Evolutionary conservation across 2,113 vertebrate genomes (phyloP).

Genomic region (Polypterus bichir): DNA sequence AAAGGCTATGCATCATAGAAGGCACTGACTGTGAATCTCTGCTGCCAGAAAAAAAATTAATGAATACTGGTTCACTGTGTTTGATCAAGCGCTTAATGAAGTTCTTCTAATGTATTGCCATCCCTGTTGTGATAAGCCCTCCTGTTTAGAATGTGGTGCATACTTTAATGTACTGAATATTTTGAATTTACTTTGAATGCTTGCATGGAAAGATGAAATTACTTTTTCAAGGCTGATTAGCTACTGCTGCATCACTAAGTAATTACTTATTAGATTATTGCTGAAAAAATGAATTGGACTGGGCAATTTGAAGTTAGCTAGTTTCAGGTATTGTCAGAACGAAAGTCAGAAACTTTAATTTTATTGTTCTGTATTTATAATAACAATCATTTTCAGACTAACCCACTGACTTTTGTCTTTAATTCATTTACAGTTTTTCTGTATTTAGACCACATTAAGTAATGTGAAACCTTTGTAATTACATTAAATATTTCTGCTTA

Average conservation of each 20-base stretch:
- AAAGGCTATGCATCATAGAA: background rate
- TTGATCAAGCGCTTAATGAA: slow-evolving; percentile 1
- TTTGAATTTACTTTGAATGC: background rate
- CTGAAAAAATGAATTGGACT: background rate
- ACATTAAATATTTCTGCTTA: too few species aligned
- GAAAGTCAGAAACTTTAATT: too few species aligned
- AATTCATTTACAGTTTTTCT: background rate
- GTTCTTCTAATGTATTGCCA: background rate
- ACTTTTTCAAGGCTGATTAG: background rate
- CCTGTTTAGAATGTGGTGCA: background rate
- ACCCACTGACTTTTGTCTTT: background rate
- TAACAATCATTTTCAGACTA: too few species aligned
- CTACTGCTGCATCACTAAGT: background rate
- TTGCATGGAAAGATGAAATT: background rate
- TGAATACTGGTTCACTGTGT: background rate
- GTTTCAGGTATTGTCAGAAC: too few species aligned
- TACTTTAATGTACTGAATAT: background rate
- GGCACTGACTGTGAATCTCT: background rate
- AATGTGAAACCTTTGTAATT: too few species aligned
- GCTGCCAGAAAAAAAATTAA: background rate
- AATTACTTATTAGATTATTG: background rate
- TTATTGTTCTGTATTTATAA: too few species aligned
- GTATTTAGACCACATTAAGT: background rate
- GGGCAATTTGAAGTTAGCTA: too few species aligned
- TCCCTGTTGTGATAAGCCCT: background rate